Base-by-base conservation (phyloP, 2,113 vertebrate species). In the Cynopterus brachyotis region DNA sequence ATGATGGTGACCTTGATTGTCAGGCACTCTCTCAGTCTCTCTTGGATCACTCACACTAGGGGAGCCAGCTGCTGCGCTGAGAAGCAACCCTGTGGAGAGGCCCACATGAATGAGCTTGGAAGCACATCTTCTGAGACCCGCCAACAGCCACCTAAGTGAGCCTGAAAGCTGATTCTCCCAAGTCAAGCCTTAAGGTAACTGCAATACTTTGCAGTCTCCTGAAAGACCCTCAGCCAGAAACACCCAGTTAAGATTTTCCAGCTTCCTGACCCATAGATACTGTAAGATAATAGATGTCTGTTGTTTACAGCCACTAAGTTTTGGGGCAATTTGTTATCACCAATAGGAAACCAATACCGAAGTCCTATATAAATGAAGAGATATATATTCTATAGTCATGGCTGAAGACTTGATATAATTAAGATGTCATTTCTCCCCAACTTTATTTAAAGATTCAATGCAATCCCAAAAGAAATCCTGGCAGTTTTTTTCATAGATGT, bases 381-480 rank as follows among this genome's bases (percentile, higher is more conserved):
- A 62, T 37, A 67, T 0, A 42, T 50, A 50, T 16, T 16, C 9
- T 85, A 11, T 42, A 32, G 59, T 66, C 19, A 53, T 53, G 37
- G 30, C 86, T 5, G 62, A 92, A 84, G n/a, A 92, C 24, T 72
- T 11, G 20, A 64, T 66, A 79, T 37, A 66, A 45, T 70, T 83
- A 96, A 45, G 17, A 86, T 87, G 26, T 76, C 20, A 76, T 85
- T 92, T 92, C 55, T 66, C n/a, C 64, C 60, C 16, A 89, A 3
- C 53, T 81, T 94, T 79, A 30, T 69, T 72, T 96, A 59, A 8
- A 30, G 15, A 76, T n/a, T 89, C 45, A 86, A 15, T 53, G 42
- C 3, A 55, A 96, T 30, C 59, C 60, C 78, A 92, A 95, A 87
- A 32, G 59, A 93, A 90, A 95, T 72, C n/a, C 20, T 45, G 69